These are phyloP conservation scores for Theonella swinhoei DNA, from an alignment of 37 sponge, comb jelly and placozoan genomes.

Conservation along the genomic window DNA sequence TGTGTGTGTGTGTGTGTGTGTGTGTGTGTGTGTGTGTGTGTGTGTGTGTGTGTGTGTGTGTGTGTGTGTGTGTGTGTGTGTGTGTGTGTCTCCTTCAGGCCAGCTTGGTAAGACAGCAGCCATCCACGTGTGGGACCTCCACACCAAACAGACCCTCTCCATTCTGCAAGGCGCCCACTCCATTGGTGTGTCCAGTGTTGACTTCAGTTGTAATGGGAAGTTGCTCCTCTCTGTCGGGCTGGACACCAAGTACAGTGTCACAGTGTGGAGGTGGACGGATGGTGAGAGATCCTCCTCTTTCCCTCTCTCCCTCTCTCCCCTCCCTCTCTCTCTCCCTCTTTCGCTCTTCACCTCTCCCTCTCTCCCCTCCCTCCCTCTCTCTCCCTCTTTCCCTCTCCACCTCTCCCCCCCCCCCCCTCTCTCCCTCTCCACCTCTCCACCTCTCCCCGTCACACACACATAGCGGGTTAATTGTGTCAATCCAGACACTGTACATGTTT, in stretches of 20 bases:
- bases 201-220: conserved; percentile 93
- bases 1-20: conserved; percentile 1
- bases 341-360: too few species aligned
- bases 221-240: conserved; percentile 90
- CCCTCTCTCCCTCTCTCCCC: not conserved
- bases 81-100: conserved; percentile 33
- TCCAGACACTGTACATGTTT: too few species aligned
- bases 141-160: conserved; percentile 88
- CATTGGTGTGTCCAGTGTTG: conserved; percentile 90
- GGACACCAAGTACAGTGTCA: conserved; percentile 77
- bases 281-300: conserved; percentile 32
- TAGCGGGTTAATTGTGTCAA: too few species aligned
- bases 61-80: conserved; percentile 24
- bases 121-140: conserved; percentile 91
- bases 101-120: conserved; percentile 90
- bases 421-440: not conserved
- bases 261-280: conserved; percentile 93
- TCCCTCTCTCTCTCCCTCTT: not conserved
- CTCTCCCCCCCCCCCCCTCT: not conserved
- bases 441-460: not conserved
- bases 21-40: conserved; percentile 2
- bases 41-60: not conserved
- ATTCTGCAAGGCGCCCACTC: conserved; percentile 89
- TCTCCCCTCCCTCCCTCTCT: not conserved
- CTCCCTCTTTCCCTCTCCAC: too few species aligned